These are phyloP conservation scores for Kryptolebias marmoratus DNA, from an alignment of 2,113 vertebrate genomes.

Conservation along the genomic window DNA sequence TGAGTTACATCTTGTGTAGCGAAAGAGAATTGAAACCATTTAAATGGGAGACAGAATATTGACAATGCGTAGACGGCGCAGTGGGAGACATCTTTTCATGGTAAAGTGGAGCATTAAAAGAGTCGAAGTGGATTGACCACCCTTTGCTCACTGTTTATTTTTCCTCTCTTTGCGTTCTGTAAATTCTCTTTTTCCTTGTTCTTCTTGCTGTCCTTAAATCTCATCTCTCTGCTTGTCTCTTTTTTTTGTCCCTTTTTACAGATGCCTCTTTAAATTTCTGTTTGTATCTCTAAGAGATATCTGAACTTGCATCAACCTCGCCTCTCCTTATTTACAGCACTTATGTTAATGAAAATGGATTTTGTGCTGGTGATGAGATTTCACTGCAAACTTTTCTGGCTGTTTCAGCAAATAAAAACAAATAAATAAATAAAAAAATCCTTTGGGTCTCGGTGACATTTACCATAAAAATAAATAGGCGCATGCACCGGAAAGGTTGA, in stretches of 20 bases:
- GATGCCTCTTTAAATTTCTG: conserved; percentile 19
- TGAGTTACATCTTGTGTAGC: conserved; percentile 59
- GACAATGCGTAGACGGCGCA: conserved; percentile 63
- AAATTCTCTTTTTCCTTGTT: conserved; percentile 32
- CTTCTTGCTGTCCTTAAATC: not conserved
- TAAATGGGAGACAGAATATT: conserved; percentile 74
- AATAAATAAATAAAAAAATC: conserved; percentile 5
- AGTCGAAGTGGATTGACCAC: conserved; percentile 55
- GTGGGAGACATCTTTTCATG: conserved; percentile 63
- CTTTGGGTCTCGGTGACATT: conserved; percentile 26
- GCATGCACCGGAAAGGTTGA: not conserved
- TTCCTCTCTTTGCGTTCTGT: conserved; percentile 8
- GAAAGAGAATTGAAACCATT: conserved; percentile 70
- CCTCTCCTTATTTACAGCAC: conserved; percentile 62
- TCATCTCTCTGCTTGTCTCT: conserved; percentile 23
- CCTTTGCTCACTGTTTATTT: conserved; percentile 23
- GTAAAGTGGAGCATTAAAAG: conserved; percentile 57
- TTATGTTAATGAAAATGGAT: conserved; percentile 71
- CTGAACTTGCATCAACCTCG: conserved; percentile 17
- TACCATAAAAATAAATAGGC: conserved; percentile 10
- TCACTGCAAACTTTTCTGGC: conserved; percentile 38
- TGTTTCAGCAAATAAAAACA: conserved; percentile 40
- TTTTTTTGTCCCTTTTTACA: conserved; percentile 12
- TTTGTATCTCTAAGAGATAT: conserved; percentile 37
- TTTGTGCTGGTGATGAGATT: conserved; percentile 56